These are phyloP conservation scores for Gavia stellata DNA, from an alignment of 2,113 vertebrate species.

Conservation along the genomic window DNA sequence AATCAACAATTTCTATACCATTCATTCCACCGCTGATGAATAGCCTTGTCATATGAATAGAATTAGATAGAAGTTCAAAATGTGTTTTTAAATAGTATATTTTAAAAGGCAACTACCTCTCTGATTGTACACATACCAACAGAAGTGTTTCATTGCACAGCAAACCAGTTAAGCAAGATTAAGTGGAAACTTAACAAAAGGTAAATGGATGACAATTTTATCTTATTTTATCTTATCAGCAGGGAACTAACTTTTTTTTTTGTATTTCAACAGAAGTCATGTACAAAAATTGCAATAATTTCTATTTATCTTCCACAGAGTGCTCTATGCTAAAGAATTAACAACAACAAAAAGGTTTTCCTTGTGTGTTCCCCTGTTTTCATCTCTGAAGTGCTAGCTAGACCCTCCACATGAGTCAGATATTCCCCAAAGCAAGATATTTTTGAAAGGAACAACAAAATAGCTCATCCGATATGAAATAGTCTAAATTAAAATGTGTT, in stretches of 20 bases:
- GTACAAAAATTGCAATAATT: not conserved
- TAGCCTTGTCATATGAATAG: not conserved
- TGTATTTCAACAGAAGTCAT: not conserved
- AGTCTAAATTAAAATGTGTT: not conserved
- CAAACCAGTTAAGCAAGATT: not conserved
- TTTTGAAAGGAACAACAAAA: not conserved
- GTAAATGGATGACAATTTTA: not conserved
- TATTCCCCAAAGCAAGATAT: not conserved
- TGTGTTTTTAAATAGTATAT: not conserved
- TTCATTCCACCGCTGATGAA: not conserved
- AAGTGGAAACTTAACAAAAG: not conserved
- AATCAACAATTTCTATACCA: not conserved
- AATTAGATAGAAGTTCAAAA: not conserved
- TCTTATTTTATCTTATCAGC: not conserved
- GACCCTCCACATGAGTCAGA: not conserved
- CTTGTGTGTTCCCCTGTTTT: not conserved
- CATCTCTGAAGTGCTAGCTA: not conserved
- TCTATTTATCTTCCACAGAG: not conserved
- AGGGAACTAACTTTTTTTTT: not conserved
- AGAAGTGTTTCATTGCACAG: not conserved
- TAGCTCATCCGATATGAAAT: not conserved
- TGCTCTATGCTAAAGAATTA: not conserved
- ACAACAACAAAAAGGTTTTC: not conserved
- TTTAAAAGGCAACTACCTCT: not conserved
- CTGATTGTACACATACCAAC: fast-evolving